Percentiles rank a stretch among this genome's conserved stretches.
These are phyloP conservation scores for Tragulus kanchil DNA, from an alignment of 2,113 vertebrate species.

Conservation along the genomic window DNA sequence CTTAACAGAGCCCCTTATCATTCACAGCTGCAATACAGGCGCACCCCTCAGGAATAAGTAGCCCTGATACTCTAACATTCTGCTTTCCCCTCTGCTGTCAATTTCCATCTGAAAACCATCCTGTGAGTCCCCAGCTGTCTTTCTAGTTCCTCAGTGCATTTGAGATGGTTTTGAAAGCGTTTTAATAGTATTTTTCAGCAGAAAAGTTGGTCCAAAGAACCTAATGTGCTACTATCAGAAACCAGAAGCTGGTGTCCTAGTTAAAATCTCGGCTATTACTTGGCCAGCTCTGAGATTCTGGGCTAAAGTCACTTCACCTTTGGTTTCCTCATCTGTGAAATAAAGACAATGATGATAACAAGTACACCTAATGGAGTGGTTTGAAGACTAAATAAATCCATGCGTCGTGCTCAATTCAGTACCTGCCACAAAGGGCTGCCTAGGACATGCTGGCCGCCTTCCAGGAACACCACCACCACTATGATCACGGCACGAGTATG, in stretches of 20 bases:
- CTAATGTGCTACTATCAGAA: not conserved
- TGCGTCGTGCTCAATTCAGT: not conserved
- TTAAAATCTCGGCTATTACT: not conserved
- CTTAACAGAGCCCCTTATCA: not conserved
- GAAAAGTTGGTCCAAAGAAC: slow-evolving; percentile 11
- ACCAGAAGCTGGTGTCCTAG: not conserved
- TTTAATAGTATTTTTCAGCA: slow-evolving; percentile 18
- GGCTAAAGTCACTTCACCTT: not conserved
- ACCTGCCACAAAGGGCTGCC: too few species aligned
- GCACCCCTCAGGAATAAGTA: not conserved
- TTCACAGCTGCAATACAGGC: not conserved
- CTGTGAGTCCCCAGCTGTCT: not conserved
- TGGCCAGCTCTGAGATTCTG: not conserved
- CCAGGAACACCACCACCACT: too few species aligned
- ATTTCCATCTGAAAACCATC: slow-evolving; percentile 1
- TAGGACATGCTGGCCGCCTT: not conserved
- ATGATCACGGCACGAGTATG: not conserved
- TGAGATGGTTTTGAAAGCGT: not conserved
- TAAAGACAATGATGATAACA: not conserved
- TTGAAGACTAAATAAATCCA: not conserved
- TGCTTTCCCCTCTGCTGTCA: not conserved
- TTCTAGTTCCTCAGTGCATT: not conserved
- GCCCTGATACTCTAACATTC: not conserved
- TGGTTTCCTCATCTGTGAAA: not conserved
- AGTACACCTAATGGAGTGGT: not conserved